A percentile compares a stretch with the other conserved stretches of the same genome.
phyloP scores from a whole-genome alignment of 1,140 invertebrate genomes.

The Pseudomyrmex gracilis region DNA sequence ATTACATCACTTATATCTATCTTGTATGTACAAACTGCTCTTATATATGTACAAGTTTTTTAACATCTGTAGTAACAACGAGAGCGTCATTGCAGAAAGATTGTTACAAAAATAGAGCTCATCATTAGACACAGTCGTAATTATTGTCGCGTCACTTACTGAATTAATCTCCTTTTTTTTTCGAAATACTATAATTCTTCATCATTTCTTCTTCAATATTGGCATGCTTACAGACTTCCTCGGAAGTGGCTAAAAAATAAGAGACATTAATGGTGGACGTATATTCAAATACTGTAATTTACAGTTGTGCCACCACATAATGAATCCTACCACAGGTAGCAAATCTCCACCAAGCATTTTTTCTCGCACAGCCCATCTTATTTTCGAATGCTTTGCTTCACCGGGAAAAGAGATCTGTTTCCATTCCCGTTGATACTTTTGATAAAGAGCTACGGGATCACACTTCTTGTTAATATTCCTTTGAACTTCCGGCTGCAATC shows the following conservation, averaged over 20 bases:
- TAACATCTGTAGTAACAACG: too few species aligned
- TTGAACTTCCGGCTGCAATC: constrained; percentile 76
- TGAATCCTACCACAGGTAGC: constrained; percentile 77
- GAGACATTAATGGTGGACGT: background rate
- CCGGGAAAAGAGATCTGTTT: constrained; percentile 90
- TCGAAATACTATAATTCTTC: background rate
- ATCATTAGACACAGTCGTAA: too few species aligned
- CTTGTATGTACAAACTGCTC: too few species aligned
- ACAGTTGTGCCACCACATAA: background rate
- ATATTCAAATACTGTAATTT: constrained; percentile 1
- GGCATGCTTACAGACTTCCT: constrained; percentile 70
- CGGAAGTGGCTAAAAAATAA: constrained; percentile 76
- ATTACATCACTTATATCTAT: too few species aligned
- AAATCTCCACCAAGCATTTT: constrained; percentile 86
- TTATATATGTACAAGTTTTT: too few species aligned
- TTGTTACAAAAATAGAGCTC: too few species aligned
- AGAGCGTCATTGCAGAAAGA: too few species aligned
- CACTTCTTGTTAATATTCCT: constrained; percentile 82
- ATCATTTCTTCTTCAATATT: constrained; percentile 55
- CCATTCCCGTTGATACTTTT: constrained; percentile 91
- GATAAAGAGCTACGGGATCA: constrained; percentile 91
- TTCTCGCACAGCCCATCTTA: constrained; percentile 88
- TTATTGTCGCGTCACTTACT: too few species aligned
- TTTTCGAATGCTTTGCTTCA: constrained; percentile 87
- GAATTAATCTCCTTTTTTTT: background rate